Base-by-base conservation (phyloP, 2,888 invertebrate genomes). In the Apamea sordens region DNA sequence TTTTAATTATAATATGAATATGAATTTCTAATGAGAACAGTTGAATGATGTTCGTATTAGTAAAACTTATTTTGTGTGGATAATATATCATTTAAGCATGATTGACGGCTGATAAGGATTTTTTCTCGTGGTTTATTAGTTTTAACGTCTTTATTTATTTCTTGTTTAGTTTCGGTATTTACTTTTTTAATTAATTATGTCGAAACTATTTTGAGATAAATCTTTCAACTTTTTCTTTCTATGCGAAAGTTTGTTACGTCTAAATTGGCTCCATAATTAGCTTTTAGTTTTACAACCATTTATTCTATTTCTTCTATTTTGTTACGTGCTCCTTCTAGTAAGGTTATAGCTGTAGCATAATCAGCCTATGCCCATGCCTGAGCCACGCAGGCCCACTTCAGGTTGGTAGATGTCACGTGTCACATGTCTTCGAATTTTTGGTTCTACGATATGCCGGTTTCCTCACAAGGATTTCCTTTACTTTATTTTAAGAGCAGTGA, bases 1-100 rank as follows among this genome's bases (percentile, higher is more conserved):
- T 91, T 93, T 93, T 94, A 94, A 94, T 94, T 94, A 93, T 91
- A 93, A 92, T 88, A 90, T 87, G 88, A 89, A 93, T 91, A 93
- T 92, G 91, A 92, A 93, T 93, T 88, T 92, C 79, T 92, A 93
- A 94, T 94, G 91, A 90, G 92, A 90, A 89, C 72, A 76, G 73
- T 83, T 85, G 87, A 88, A 85, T 87, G 89, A 91, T 93, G 90
- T 91, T 90, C 90, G 84, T 92, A 92, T 92, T 91, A 90, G 88
- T 90, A 77, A 82, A 84, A 82, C 76, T 79, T 80, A 79, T 82
- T 87, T 83, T 83, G 73, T 80, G 68, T 83, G 76, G 68, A 78
- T 88, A 85, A 85, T 88, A 73, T 85, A 83, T 88, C 86, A 79
- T 85, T 72, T 85, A 77, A 77, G 77, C 63, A 61, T 84, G 89